Percentiles rank a stretch among this genome's conserved stretches.
Conservation (phyloP, 2,888 invertebrate genomes). For the Drosophila atripex region DNA sequence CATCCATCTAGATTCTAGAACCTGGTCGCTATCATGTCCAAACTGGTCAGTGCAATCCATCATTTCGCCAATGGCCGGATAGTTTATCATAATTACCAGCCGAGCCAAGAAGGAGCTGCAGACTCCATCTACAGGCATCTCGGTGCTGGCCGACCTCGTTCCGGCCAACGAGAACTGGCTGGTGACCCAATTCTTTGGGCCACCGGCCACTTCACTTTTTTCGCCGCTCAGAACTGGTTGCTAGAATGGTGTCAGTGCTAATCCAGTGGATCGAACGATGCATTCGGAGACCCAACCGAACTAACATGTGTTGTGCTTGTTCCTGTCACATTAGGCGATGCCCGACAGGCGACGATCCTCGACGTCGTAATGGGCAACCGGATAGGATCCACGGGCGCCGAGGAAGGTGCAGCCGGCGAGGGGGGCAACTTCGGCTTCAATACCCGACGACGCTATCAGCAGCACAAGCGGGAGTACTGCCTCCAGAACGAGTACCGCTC, state of each 20-base stretch:
- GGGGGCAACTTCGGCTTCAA: conserved; percentile 50
- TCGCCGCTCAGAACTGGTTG: conserved; percentile 62
- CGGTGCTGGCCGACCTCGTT: conserved; percentile 60
- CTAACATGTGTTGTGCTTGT: conserved; percentile 30
- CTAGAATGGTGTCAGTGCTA: conserved; percentile 47
- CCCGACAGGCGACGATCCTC: conserved; percentile 51
- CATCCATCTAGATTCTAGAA: conserved; percentile 37
- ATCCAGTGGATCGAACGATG: conserved; percentile 1
- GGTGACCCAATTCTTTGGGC: conserved; percentile 70
- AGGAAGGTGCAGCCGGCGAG: conserved; percentile 35
- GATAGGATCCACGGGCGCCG: conserved; percentile 30
- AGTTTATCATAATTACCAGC: conserved; percentile 62
- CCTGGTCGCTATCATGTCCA: conserved; percentile 17
- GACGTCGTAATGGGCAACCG: conserved; percentile 65
- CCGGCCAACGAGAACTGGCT: conserved; percentile 46
- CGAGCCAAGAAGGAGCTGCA: conserved; percentile 12
- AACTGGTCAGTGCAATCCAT: conserved; percentile 53
- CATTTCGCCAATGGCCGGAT: conserved; percentile 43
- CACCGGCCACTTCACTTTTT: conserved; percentile 71
- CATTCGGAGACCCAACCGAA: background rate
- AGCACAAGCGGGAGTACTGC: conserved; percentile 67
- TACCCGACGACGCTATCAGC: conserved; percentile 69
- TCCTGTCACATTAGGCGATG: conserved; percentile 70
- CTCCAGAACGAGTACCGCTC: conserved; percentile 69
- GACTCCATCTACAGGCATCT: conserved; percentile 43